Evolutionary conservation across 2,113 vertebrate species (phyloP).

Genomic region (Potamarius usumacintae): DNA sequence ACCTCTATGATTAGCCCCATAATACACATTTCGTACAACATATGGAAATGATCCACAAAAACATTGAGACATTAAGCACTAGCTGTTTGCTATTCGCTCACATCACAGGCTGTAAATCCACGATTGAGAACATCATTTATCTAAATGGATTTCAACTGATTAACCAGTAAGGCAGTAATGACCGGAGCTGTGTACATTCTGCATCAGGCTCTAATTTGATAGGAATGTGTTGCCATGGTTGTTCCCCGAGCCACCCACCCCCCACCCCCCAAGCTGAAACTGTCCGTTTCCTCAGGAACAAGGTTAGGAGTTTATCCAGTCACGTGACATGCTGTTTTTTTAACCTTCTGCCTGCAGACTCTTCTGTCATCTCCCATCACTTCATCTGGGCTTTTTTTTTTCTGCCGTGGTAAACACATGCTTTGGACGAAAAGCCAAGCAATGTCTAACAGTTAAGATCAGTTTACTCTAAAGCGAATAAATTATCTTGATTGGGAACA

Average conservation of each 20-base stretch:
- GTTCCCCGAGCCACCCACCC: conserved; percentile 39
- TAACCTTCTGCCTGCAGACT: conserved; percentile 76
- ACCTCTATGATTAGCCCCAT: background rate
- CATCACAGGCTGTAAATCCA: conserved; percentile 23
- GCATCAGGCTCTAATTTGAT: conserved; percentile 56
- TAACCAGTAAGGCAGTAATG: conserved; percentile 57
- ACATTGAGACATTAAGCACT: background rate
- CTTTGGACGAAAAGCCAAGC: conserved; percentile 61
- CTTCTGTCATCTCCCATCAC: conserved; percentile 75
- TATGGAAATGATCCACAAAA: background rate
- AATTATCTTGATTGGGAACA: conserved; percentile 36
- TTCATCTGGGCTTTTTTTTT: conserved; percentile 63
- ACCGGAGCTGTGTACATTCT: conserved; percentile 49
- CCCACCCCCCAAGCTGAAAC: conserved; percentile 47
- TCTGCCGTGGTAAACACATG: conserved; percentile 63
- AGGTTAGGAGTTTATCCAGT: conserved; percentile 69
- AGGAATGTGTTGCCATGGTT: conserved; percentile 58
- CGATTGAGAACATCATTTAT: conserved; percentile 55
- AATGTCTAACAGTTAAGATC: conserved; percentile 35
- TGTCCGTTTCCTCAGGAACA: conserved; percentile 69
- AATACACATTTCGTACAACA: background rate
- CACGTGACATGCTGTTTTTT: conserved; percentile 73
- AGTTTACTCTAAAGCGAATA: conserved; percentile 27
- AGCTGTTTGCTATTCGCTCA: conserved; percentile 10
- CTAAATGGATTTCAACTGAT: conserved; percentile 59